Conservation (phyloP, 2,888 invertebrate genomes). For the Watsonalla binaria region DNA sequence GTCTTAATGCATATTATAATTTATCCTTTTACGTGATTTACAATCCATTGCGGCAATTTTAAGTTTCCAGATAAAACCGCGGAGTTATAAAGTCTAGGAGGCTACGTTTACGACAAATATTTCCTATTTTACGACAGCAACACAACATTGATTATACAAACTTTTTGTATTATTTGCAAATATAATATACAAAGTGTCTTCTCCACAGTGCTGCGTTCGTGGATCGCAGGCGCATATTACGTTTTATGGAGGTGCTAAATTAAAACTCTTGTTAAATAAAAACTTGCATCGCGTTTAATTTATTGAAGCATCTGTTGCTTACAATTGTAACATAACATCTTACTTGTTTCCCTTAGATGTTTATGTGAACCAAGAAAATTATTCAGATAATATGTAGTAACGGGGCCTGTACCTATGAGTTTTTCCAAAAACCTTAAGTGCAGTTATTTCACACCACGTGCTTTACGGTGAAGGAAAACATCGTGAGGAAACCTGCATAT, state of each 20-base stretch:
- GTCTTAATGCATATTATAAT: conserved; percentile 58
- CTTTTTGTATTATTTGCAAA: conserved; percentile 42
- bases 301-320: conserved; percentile 18
- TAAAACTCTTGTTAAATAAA: conserved; percentile 14
- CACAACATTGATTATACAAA: conserved; percentile 43
- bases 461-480: no score
- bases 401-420: no score
- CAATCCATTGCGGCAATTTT: conserved; percentile 53
- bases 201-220: conserved; percentile 15
- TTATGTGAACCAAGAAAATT: no score
- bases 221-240: conserved; percentile 18
- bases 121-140: conserved; percentile 54
- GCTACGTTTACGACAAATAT: conserved; percentile 56
- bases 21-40: conserved; percentile 66
- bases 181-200: conserved; percentile 7
- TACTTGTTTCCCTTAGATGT: no score
- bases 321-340: conserved; percentile 7
- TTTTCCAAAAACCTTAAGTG: no score
- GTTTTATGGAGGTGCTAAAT: conserved; percentile 27
- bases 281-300: conserved; percentile 21
- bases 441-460: no score
- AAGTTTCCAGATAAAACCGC: conserved; percentile 53
- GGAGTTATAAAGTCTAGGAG: conserved; percentile 56
- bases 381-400: no score
- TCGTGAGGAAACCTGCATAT: no score